These are phyloP conservation scores for Accipiter virgatus DNA, from an alignment of 2,113 vertebrate species.

Conservation along the genomic window DNA sequence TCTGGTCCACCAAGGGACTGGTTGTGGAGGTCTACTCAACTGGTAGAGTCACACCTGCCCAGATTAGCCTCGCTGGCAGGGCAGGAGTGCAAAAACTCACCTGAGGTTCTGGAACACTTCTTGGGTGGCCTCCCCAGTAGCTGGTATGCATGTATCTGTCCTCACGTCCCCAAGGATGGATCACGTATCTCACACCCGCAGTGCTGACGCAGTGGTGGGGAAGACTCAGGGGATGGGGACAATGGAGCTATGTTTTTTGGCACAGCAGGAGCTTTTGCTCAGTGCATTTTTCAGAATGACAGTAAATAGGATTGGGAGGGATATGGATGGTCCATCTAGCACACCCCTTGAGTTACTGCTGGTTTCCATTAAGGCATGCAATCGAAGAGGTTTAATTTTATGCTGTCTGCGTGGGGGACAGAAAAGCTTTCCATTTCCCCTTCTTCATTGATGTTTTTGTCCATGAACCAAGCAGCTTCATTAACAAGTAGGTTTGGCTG, in stretches of 20 bases:
- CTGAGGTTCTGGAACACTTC: neutral
- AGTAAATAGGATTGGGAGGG: neutral
- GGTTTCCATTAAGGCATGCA: neutral
- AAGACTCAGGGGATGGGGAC: neutral
- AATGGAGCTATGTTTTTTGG: neutral
- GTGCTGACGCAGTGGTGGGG: neutral
- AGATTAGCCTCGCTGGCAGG: neutral
- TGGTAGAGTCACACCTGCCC: neutral
- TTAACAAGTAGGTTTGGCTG: neutral
- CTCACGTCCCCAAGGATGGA: fast-evolving
- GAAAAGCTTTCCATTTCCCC: neutral
- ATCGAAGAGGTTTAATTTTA: neutral
- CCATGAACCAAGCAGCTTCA: neutral
- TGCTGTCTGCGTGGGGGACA: neutral
- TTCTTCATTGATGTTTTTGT: neutral
- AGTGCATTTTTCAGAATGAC: neutral
- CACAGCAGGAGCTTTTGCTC: neutral
- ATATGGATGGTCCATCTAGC: neutral
- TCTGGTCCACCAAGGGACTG: neutral
- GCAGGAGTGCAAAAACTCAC: neutral
- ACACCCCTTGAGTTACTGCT: neutral
- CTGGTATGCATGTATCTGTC: fast-evolving
- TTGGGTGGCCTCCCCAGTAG: neutral
- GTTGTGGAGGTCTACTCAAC: neutral
- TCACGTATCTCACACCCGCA: fast-evolving